phyloP scores from a whole-genome alignment of 2,797 vertebrate genomes.

The Scarus forsteni region DNA sequence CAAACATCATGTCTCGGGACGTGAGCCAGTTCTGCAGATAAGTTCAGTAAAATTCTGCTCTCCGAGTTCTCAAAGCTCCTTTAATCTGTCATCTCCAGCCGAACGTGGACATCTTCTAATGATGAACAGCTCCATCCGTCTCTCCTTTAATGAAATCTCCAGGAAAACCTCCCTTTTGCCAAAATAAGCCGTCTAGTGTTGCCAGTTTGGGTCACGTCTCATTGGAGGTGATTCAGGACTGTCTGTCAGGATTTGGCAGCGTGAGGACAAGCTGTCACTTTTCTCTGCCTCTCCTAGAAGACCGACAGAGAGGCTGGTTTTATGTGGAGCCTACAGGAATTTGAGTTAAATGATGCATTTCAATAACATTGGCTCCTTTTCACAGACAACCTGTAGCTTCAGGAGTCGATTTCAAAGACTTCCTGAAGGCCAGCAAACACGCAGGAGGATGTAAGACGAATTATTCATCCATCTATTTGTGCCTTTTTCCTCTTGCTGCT shows the following conservation, averaged over 20 bases:
- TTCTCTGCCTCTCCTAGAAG: conserved; percentile 22
- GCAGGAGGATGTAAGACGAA: no score
- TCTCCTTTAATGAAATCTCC: conserved; percentile 30
- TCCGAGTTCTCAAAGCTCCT: neutral
- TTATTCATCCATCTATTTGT: no score
- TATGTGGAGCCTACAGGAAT: conserved; percentile 20
- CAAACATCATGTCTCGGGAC: neutral
- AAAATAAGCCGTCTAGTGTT: conserved; percentile 44
- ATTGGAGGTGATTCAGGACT: conserved; percentile 53
- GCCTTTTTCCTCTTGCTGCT: no score
- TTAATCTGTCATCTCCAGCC: conserved; percentile 8
- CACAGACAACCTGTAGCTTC: no score
- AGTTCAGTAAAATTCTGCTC: neutral
- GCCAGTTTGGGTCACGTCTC: conserved; percentile 40
- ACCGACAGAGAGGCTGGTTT: neutral
- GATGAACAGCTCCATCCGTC: conserved; percentile 23
- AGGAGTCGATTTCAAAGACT: no score
- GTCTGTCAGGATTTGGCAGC: conserved; percentile 49
- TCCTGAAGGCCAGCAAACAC: no score
- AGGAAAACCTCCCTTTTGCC: conserved; percentile 40
- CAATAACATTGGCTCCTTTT: no score
- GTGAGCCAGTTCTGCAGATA: neutral
- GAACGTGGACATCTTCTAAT: conserved; percentile 9
- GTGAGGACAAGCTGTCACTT: conserved; percentile 51
- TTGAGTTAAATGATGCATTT: neutral